These are phyloP conservation scores for Chromobotia macracanthus DNA, from an alignment of 2,797 vertebrate genomes.

Conservation along the genomic window DNA sequence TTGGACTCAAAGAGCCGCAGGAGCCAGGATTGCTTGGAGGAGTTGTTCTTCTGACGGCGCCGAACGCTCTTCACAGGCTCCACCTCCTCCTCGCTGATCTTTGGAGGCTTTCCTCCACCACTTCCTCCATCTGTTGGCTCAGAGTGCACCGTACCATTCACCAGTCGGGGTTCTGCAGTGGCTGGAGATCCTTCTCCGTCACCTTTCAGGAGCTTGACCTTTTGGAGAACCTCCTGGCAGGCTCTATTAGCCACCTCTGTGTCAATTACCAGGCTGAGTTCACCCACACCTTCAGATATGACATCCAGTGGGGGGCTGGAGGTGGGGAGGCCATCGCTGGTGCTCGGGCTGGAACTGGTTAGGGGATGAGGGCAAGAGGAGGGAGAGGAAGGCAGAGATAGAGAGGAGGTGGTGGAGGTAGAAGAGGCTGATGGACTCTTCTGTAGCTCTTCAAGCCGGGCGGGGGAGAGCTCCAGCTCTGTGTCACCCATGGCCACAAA, in stretches of 20 bases:
- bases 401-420: constrained; percentile 77
- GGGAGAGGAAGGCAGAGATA: constrained; percentile 68
- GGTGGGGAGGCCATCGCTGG: constrained; percentile 68
- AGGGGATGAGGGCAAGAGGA: constrained; percentile 66
- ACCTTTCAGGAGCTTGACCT: constrained; percentile 81
- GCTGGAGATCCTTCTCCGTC: constrained; percentile 51
- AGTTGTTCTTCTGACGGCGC: constrained; percentile 85
- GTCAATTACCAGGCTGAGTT: constrained; percentile 86
- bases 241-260: constrained; percentile 88
- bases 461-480: constrained; percentile 63
- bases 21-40: constrained; percentile 93
- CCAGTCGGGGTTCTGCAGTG: background rate
- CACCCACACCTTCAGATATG: constrained; percentile 85
- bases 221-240: constrained; percentile 91
- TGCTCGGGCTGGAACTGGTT: constrained; percentile 69
- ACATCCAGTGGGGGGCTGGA: constrained; percentile 78
- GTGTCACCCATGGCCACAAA: constrained; percentile 68
- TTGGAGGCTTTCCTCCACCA: constrained; percentile 13
- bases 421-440: constrained; percentile 76
- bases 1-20: constrained; percentile 95
- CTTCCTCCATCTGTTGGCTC: background rate
- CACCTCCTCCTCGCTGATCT: constrained; percentile 76
- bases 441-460: constrained; percentile 59
- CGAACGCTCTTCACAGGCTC: constrained; percentile 77
- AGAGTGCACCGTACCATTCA: constrained; percentile 21